Evolutionary conservation across 2,797 vertebrate species (phyloP).

Genomic region (Trichosurus vulpecula): DNA sequence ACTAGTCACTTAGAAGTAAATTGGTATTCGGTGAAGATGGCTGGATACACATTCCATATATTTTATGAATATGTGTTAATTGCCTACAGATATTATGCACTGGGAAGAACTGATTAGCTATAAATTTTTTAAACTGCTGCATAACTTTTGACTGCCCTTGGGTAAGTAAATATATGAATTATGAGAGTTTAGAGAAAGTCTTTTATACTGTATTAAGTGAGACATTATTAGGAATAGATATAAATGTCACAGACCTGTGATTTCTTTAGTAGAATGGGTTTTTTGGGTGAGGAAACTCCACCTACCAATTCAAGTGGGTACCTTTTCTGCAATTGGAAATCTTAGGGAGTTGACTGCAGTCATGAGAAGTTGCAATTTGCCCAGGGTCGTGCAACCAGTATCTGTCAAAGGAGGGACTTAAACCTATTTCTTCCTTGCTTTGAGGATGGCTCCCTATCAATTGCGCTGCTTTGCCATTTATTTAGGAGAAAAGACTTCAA

Average conservation of each 20-base stretch:
- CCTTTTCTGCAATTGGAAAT: background rate
- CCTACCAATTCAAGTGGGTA: background rate
- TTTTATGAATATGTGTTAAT: background rate
- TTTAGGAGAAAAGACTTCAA: background rate
- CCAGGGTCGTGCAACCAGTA: background rate
- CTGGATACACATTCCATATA: background rate
- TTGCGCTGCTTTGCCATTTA: background rate
- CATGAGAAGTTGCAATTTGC: background rate
- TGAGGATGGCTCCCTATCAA: background rate
- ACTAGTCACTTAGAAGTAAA: background rate
- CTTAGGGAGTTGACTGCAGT: background rate
- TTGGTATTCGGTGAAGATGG: background rate
- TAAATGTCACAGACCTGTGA: background rate
- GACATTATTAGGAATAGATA: background rate
- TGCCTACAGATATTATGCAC: background rate
- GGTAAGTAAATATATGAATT: background rate
- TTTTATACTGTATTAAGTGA: background rate
- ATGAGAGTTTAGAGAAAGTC: conserved; percentile 28
- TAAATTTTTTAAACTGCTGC: background rate
- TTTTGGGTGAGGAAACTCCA: background rate
- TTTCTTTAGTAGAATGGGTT: background rate
- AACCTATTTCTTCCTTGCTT: background rate
- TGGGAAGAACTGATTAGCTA: background rate
- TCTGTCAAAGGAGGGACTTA: background rate
- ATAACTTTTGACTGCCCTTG: conserved; percentile 7